phyloP scores from a whole-genome alignment of 2,113 vertebrate genomes.

The Serranochromis macrocephalus region DNA sequence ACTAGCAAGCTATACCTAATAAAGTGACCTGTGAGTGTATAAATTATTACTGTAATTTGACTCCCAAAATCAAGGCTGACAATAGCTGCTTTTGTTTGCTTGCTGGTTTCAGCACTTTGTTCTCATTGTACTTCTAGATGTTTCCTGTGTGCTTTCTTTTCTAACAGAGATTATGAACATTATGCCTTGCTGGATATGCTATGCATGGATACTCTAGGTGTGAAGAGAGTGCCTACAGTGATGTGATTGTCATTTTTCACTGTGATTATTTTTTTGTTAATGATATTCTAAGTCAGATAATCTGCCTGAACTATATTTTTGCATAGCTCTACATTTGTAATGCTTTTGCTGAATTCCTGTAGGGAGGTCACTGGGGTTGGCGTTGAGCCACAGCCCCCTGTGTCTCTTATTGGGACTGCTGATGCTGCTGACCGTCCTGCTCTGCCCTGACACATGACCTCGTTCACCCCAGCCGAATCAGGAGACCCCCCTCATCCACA shows the following conservation, averaged over 20 bases:
- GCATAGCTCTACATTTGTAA: neutral
- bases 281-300: neutral
- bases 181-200: neutral
- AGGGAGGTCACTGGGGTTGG: slow-evolving; percentile 59
- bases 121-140: neutral
- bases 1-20: neutral
- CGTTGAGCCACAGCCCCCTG: slow-evolving; percentile 29
- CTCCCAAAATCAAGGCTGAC: neutral
- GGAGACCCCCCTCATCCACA: neutral
- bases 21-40: neutral
- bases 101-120: neutral
- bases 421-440: slow-evolving; percentile 44
- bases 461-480: slow-evolving; percentile 5
- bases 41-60: neutral
- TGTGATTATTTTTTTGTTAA: neutral
- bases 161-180: neutral
- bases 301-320: neutral
- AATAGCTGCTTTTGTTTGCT: neutral
- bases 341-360: slow-evolving; percentile 13
- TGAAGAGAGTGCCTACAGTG: neutral
- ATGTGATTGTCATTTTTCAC: neutral
- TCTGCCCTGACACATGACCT: slow-evolving; percentile 35
- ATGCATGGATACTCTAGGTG: neutral
- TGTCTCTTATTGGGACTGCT: slow-evolving; percentile 55
- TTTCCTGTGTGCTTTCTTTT: neutral